phyloP scores from a whole-genome alignment of 2,888 invertebrate species.

The Lasioglossum figueresi region DNA sequence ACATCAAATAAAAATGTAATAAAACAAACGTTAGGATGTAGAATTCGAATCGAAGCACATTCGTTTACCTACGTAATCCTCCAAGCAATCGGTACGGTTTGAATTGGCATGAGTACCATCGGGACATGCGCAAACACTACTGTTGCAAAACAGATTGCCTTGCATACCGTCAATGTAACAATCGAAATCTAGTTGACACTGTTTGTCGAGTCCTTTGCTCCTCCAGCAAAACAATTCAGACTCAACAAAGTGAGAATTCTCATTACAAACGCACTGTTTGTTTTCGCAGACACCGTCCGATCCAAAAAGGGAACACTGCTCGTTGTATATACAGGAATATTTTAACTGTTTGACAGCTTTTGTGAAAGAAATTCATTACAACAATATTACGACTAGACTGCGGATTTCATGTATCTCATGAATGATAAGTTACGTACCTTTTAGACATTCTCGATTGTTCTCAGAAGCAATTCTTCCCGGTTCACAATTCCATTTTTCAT shows the following conservation, averaged over 20 bases:
- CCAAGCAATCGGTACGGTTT: constrained; percentile 62
- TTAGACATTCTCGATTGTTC: constrained; percentile 71
- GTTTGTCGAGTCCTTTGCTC: constrained; percentile 68
- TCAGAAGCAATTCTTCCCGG: constrained; percentile 59
- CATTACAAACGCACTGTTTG: constrained; percentile 71
- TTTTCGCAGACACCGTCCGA: constrained; percentile 71
- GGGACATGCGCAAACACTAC: constrained; percentile 69
- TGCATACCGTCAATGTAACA: constrained; percentile 65
- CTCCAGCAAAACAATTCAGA: constrained; percentile 77
- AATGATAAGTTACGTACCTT: constrained; percentile 65
- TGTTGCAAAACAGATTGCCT: constrained; percentile 58
- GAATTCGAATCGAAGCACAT: neutral
- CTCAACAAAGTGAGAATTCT: constrained; percentile 71
- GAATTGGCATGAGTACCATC: constrained; percentile 56
- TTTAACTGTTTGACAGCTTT: constrained; percentile 66
- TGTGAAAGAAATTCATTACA: neutral
- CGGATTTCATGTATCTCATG: neutral
- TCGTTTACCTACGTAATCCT: constrained; percentile 33
- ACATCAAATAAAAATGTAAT: neutral
- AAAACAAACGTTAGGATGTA: neutral
- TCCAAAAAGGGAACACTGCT: constrained; percentile 76
- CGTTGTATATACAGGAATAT: constrained; percentile 64
- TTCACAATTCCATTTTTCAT: constrained; percentile 72
- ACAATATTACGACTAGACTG: neutral
- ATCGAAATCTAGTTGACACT: constrained; percentile 70